phyloP scores from a whole-genome alignment of 2,113 vertebrate genomes.

The Syrrhaptes paradoxus region DNA sequence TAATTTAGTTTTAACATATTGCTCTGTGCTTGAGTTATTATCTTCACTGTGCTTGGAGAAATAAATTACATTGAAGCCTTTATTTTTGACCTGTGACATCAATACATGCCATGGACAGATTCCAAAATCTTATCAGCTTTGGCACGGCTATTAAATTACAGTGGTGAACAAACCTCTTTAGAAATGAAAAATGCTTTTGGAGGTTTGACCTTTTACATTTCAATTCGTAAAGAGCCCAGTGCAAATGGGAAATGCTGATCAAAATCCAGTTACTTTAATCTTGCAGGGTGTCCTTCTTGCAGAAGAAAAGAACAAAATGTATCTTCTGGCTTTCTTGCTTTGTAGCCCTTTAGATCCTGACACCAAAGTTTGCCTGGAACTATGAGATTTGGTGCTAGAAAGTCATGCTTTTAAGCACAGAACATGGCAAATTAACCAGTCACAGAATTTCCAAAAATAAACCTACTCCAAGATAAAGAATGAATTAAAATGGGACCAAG shows the following conservation, averaged over 20 bases:
- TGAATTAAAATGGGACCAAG: neutral
- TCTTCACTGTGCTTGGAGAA: slow-evolving; percentile 71
- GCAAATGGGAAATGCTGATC: slow-evolving; percentile 74
- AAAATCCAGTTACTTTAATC: slow-evolving; percentile 73
- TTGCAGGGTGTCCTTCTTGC: slow-evolving; percentile 55
- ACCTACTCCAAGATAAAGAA: neutral
- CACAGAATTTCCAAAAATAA: neutral
- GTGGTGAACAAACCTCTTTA: slow-evolving; percentile 73
- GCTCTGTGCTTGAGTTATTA: slow-evolving; percentile 73
- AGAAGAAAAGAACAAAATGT: slow-evolving; percentile 54
- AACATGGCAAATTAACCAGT: neutral
- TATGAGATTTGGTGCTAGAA: neutral
- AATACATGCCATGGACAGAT: slow-evolving; percentile 72
- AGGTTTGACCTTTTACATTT: slow-evolving; percentile 76
- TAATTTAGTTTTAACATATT: slow-evolving; percentile 79
- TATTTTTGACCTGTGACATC: slow-evolving; percentile 77
- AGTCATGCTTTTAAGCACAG: neutral
- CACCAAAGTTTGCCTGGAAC: neutral
- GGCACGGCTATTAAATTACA: slow-evolving; percentile 75
- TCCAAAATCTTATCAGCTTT: slow-evolving; percentile 76
- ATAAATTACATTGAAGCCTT: slow-evolving; percentile 75
- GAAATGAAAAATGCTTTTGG: slow-evolving; percentile 76
- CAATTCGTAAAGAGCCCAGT: slow-evolving; percentile 69
- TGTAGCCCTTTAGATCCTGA: neutral
- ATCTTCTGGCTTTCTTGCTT: slow-evolving; percentile 14